Conservation (phyloP, 2,888 invertebrate genomes). For the Yponomeuta sedellus region DNA sequence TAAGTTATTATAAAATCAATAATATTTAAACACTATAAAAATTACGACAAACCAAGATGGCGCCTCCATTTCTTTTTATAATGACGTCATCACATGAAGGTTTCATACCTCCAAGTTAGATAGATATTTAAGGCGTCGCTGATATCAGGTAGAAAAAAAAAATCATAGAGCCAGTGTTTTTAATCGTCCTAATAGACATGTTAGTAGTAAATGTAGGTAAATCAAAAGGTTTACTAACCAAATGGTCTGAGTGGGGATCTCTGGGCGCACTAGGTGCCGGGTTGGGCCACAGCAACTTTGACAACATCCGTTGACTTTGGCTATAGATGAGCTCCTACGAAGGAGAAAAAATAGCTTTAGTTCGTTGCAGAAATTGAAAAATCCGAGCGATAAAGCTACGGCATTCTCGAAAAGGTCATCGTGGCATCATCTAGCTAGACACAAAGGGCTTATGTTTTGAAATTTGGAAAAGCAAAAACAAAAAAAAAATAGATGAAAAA, state of each 20-base stretch:
- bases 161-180: neutral
- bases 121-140: too few relatives aligned
- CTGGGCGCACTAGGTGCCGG: slow-evolving; percentile 72
- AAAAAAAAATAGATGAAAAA: neutral
- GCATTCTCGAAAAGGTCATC: slow-evolving; percentile 2
- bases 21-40: too few relatives aligned
- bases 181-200: neutral
- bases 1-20: too few relatives aligned
- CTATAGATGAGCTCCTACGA: slow-evolving; percentile 77
- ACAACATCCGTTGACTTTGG: slow-evolving; percentile 76
- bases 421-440: neutral
- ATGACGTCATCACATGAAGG: too few relatives aligned
- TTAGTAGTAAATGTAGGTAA: neutral
- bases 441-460: neutral
- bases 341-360: slow-evolving; percentile 73
- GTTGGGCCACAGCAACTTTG: slow-evolving; percentile 76
- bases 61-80: too few relatives aligned
- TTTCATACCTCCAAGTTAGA: too few relatives aligned
- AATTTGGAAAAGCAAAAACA: neutral
- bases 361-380: slow-evolving; percentile 34
- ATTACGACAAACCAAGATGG: too few relatives aligned
- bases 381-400: slow-evolving; percentile 11
- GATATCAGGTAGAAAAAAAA: neutral
- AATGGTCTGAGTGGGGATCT: slow-evolving; percentile 75
- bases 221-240: slow-evolving; percentile 72